A percentile compares a stretch with the other conserved stretches of the same genome.
Evolutionary conservation across 2,797 vertebrate species (phyloP).

Genomic region (Enteromius thamalakanensis): DNA sequence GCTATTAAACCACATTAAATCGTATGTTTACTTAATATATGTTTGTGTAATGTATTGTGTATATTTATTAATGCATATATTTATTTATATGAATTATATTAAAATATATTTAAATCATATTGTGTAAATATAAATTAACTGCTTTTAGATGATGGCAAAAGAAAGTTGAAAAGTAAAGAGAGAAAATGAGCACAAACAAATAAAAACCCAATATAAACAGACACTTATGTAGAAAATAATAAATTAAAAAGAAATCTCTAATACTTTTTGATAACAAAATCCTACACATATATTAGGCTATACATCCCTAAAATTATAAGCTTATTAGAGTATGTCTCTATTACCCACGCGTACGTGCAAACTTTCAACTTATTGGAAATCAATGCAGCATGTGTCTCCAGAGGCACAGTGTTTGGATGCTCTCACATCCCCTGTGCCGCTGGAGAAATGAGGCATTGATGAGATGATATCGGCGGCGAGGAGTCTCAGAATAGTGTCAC

Average conservation of each 20-base stretch:
- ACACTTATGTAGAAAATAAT: background rate
- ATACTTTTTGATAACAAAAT: background rate
- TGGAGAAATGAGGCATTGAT: background rate
- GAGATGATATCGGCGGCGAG: slow-evolving; percentile 4
- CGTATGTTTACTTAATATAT: no score
- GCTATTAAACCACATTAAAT: no score
- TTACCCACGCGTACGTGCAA: background rate
- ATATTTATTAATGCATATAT: no score
- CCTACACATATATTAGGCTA: background rate
- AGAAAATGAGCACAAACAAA: background rate
- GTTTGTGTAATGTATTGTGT: no score
- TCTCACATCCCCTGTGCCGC: background rate
- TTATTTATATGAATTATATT: no score
- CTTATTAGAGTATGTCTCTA: background rate
- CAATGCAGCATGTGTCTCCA: background rate
- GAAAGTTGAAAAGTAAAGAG: background rate
- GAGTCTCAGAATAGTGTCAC: slow-evolving; percentile 38
- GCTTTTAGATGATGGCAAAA: background rate
- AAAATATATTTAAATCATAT: background rate
- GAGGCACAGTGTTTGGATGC: background rate
- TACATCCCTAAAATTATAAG: background rate
- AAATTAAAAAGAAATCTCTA: background rate
- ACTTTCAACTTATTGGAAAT: background rate
- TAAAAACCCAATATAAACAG: background rate
- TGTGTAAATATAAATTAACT: background rate